Conservation (phyloP, 2,888 invertebrate genomes). For the Gisinianus flammeolus region DNA sequence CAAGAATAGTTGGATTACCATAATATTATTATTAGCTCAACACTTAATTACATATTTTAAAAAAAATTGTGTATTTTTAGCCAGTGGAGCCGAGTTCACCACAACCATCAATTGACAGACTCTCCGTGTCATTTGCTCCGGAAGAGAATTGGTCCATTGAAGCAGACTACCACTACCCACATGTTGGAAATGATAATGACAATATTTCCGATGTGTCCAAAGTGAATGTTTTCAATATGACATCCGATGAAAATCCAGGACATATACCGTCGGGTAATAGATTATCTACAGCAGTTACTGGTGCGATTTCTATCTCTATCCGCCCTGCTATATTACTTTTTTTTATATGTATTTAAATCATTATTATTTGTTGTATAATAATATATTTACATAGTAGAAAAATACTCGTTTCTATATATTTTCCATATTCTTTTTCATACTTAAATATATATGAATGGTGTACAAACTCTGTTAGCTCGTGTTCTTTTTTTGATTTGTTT, state of each 20-base stretch:
- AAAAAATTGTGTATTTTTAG: background rate
- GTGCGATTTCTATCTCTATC: slow-evolving; percentile 6
- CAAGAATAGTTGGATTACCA: no score
- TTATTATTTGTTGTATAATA: no score
- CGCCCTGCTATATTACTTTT: slow-evolving; percentile 4
- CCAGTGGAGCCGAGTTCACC: slow-evolving; percentile 65
- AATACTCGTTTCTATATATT: background rate
- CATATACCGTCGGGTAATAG: slow-evolving; percentile 33
- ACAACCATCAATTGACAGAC: slow-evolving; percentile 73
- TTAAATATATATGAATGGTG: background rate
- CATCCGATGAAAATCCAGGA: slow-evolving; percentile 20
- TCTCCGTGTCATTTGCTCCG: slow-evolving; percentile 74
- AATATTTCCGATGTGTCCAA: slow-evolving; percentile 24
- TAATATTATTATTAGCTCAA: no score
- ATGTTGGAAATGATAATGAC: slow-evolving; percentile 20
- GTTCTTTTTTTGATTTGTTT: no score
- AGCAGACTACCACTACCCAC: slow-evolving; percentile 26
- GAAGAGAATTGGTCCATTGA: slow-evolving; percentile 61
- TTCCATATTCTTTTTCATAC: background rate
- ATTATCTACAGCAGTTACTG: slow-evolving; percentile 34
- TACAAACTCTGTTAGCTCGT: no score
- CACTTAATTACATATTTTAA: background rate
- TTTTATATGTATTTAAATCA: no score
- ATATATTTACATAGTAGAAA: no score
- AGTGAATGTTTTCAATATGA: slow-evolving; percentile 17